A percentile compares a stretch with the other conserved stretches of the same genome.
Evolutionary conservation across 2,113 vertebrate genomes (phyloP).

Genomic region (Ictalurus punctatus): DNA sequence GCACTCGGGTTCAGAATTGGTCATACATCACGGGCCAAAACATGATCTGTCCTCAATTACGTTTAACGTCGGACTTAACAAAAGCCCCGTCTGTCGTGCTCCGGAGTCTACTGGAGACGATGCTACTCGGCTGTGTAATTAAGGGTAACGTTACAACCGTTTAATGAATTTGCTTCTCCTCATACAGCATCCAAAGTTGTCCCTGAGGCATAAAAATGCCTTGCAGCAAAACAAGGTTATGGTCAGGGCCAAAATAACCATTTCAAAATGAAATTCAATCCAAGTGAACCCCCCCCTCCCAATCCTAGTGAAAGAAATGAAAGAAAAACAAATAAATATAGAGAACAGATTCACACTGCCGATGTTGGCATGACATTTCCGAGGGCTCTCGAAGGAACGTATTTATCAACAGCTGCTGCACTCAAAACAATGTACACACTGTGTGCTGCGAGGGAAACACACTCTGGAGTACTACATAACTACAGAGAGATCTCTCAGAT

Average conservation of each 20-base stretch:
- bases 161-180: constrained; percentile 55
- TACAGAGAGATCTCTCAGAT: no score
- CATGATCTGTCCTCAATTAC: constrained; percentile 49
- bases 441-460: no score
- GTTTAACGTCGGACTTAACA: constrained; percentile 42
- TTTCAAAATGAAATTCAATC: constrained; percentile 66
- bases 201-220: constrained; percentile 59
- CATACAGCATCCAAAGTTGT: constrained; percentile 53
- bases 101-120: constrained; percentile 11
- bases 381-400: constrained; percentile 34
- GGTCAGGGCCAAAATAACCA: constrained; percentile 62
- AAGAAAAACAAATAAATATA: constrained; percentile 60
- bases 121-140: constrained; percentile 44
- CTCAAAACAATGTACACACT: background rate
- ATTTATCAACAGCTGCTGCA: constrained; percentile 7
- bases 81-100: constrained; percentile 28
- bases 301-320: constrained; percentile 33
- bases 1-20: constrained; percentile 37
- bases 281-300: constrained; percentile 60
- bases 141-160: constrained; percentile 41
- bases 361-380: constrained; percentile 31
- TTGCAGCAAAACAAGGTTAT: constrained; percentile 57
- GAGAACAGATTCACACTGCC: constrained; percentile 58
- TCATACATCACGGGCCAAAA: constrained; percentile 15
- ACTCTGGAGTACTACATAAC: background rate